phyloP scores from a whole-genome alignment of 2,888 invertebrate species.

The Camponotus fellah region DNA sequence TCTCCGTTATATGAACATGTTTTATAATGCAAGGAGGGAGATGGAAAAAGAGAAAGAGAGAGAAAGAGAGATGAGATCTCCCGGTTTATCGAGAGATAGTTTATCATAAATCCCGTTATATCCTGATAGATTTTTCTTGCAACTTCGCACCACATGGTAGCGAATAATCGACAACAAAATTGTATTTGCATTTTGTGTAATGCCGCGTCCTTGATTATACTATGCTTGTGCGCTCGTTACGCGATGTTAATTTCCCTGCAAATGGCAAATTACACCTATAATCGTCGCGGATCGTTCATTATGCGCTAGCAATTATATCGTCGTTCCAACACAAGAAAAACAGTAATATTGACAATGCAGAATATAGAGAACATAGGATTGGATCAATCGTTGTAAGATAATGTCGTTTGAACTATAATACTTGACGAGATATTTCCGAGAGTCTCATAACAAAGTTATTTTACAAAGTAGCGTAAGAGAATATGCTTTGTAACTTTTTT shows the following conservation, averaged over 20 bases:
- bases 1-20: neutral
- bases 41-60: neutral
- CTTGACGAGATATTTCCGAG: neutral
- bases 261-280: constrained; percentile 28
- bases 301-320: neutral
- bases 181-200: constrained; percentile 50
- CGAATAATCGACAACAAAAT: constrained; percentile 41
- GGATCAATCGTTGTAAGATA: constrained; percentile 4
- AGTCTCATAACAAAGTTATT: neutral
- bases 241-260: constrained; percentile 34
- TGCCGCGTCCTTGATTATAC: constrained; percentile 35
- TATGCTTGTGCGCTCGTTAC: constrained; percentile 17
- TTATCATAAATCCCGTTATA: constrained; percentile 33
- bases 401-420: neutral
- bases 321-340: constrained; percentile 11
- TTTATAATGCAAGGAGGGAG: constrained; percentile 24
- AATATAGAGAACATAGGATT: neutral
- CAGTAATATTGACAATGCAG: neutral
- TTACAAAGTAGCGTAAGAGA: neutral
- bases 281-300: neutral
- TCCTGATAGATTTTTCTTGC: constrained; percentile 45
- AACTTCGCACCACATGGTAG: neutral
- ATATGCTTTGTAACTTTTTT: neutral
- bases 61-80: constrained; percentile 13
- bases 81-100: constrained; percentile 9